phyloP scores from a whole-genome alignment of 2,888 invertebrate species.

The Microplitis deprimator region DNA sequence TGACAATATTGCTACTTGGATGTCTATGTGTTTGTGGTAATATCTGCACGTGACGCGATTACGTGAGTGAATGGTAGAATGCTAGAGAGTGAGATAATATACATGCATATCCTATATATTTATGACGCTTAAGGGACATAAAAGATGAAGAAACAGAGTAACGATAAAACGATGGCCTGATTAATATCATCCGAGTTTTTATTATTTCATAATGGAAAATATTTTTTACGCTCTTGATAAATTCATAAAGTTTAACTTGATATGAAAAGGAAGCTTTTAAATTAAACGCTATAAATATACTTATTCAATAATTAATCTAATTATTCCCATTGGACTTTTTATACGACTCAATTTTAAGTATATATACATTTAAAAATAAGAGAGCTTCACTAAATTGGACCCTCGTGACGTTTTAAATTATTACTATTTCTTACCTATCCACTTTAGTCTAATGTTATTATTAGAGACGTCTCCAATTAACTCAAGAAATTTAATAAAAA shows the following conservation, averaged over 20 bases:
- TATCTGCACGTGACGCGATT: slow-evolving; percentile 44
- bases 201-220: no score
- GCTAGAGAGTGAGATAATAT: slow-evolving; percentile 24
- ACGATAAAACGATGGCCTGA: no score
- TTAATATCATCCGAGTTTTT: no score
- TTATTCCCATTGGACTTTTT: neutral
- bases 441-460: neutral
- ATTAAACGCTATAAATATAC: neutral
- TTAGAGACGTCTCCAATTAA: neutral
- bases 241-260: slow-evolving; percentile 47
- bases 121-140: no score
- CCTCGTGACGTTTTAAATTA: neutral
- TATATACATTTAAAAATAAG: neutral
- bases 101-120: neutral
- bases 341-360: neutral
- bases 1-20: slow-evolving; percentile 39
- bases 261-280: neutral
- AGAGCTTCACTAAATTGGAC: neutral
- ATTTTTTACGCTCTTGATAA: no score
- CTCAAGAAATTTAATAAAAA: neutral
- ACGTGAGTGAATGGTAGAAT: slow-evolving; percentile 36
- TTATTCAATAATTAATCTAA: neutral
- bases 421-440: neutral
- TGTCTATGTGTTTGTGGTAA: slow-evolving; percentile 36
- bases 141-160: no score